Conservation (phyloP, 1,140 invertebrate genomes). For the Catajapyx aquilonaris region DNA sequence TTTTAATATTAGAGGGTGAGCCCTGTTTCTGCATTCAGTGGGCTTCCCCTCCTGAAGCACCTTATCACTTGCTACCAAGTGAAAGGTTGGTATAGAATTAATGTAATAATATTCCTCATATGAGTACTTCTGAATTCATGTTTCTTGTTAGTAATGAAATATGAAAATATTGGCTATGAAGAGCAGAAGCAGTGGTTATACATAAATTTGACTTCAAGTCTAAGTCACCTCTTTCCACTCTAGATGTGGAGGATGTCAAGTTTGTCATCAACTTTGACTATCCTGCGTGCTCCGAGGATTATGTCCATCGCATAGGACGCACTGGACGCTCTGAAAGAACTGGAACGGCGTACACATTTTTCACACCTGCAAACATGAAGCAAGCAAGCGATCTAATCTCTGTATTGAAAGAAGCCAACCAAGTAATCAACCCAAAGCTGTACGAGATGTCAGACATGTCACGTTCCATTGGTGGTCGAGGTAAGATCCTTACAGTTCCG, state of each 20-base stretch:
- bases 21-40: no score
- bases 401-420: conserved; percentile 79
- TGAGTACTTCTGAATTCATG: no score
- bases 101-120: no score
- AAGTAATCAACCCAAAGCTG: conserved; percentile 54
- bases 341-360: conserved; percentile 94
- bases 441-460: conserved; percentile 32
- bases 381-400: conserved; percentile 76
- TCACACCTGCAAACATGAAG: conserved; percentile 72
- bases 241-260: conserved; percentile 93
- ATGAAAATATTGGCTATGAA: no score
- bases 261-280: conserved; percentile 99
- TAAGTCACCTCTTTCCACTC: not conserved
- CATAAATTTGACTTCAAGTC: no score
- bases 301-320: conserved; percentile 94
- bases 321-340: conserved; percentile 80
- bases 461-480: not conserved
- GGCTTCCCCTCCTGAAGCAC: no score
- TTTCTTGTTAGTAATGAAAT: no score
- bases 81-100: no score
- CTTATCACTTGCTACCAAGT: no score
- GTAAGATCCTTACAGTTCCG: no score
- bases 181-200: no score
- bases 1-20: no score
- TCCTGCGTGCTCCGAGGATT: conserved; percentile 94